Conservation (phyloP, 1,140 invertebrate species). For the Chlorops oryzae region DNA sequence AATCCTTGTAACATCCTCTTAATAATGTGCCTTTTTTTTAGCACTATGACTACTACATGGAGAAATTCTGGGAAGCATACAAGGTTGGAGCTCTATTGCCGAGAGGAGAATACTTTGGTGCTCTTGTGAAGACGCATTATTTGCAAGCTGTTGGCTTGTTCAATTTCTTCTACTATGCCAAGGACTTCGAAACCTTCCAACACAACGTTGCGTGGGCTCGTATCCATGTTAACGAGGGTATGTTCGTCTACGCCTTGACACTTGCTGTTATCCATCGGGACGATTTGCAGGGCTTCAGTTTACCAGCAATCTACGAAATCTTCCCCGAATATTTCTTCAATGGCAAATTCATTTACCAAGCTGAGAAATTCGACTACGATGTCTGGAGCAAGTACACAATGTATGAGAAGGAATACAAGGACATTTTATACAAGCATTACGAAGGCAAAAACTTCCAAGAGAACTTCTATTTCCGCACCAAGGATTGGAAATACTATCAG, state of each 20-base stretch:
- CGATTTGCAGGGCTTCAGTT: slow-evolving; percentile 53
- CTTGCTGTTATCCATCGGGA: slow-evolving; percentile 53
- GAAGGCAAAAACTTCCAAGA: slow-evolving; percentile 20
- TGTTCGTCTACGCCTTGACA: slow-evolving; percentile 55
- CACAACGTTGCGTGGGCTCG: slow-evolving; percentile 57
- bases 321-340: slow-evolving; percentile 58
- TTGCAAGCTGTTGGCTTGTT: slow-evolving; percentile 59
- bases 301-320: slow-evolving; percentile 59
- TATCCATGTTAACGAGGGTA: slow-evolving; percentile 54
- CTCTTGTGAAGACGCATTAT: slow-evolving; percentile 56
- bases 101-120: slow-evolving; percentile 57
- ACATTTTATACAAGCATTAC: slow-evolving; percentile 30
- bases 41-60: slow-evolving; percentile 52
- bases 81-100: slow-evolving; percentile 54
- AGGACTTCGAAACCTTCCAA: slow-evolving; percentile 60
- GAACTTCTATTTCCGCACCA: slow-evolving; percentile 33
- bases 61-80: slow-evolving; percentile 54
- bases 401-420: slow-evolving; percentile 40
- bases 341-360: slow-evolving; percentile 53
- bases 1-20: no score
- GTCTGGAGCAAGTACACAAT: slow-evolving; percentile 33
- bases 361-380: slow-evolving; percentile 51
- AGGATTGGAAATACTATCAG: slow-evolving; percentile 49
- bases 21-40: slow-evolving; percentile 43
- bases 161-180: slow-evolving; percentile 63